Percentiles rank a stretch among this genome's conserved stretches.
Evolutionary conservation across 2,888 invertebrate species (phyloP).

Genomic region (Dorcus parallelipipedus): DNA sequence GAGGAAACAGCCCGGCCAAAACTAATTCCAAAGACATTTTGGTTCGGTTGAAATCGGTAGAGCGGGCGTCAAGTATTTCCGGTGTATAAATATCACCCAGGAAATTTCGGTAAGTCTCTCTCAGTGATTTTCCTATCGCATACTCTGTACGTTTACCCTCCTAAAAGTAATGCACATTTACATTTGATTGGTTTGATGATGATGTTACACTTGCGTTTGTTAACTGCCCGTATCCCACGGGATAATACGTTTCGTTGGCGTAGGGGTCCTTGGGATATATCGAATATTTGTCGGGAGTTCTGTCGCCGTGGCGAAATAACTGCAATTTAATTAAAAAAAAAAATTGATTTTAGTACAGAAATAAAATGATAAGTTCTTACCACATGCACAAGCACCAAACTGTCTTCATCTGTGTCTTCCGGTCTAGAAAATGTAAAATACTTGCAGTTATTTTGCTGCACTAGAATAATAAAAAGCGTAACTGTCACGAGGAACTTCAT

Average conservation of each 20-base stretch:
- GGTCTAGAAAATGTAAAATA: too few relatives aligned
- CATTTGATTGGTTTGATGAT: not conserved
- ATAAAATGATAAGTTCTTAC: not conserved
- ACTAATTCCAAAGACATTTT: constrained; percentile 64
- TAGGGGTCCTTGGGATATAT: constrained; percentile 2
- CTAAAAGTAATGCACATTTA: constrained; percentile 40
- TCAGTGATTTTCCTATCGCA: constrained; percentile 56
- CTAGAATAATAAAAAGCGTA: too few relatives aligned
- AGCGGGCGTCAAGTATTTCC: constrained; percentile 58
- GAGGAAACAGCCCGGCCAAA: constrained; percentile 63
- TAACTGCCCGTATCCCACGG: not conserved
- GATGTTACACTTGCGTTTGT: not conserved
- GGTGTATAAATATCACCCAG: constrained; percentile 55
- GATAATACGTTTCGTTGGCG: constrained; percentile 2
- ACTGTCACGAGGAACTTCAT: too few relatives aligned
- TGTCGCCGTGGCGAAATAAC: not conserved
- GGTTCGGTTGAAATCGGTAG: constrained; percentile 65
- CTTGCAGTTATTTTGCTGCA: too few relatives aligned
- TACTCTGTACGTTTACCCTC: constrained; percentile 61
- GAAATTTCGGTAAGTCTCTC: constrained; percentile 57
- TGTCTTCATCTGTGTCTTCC: not conserved
- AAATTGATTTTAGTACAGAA: not conserved
- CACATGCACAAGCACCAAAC: not conserved
- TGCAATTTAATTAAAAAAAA: not conserved
- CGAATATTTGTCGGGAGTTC: not conserved